Conservation (phyloP, 2,888 invertebrate genomes). For the Ormyrus pomaceus region DNA sequence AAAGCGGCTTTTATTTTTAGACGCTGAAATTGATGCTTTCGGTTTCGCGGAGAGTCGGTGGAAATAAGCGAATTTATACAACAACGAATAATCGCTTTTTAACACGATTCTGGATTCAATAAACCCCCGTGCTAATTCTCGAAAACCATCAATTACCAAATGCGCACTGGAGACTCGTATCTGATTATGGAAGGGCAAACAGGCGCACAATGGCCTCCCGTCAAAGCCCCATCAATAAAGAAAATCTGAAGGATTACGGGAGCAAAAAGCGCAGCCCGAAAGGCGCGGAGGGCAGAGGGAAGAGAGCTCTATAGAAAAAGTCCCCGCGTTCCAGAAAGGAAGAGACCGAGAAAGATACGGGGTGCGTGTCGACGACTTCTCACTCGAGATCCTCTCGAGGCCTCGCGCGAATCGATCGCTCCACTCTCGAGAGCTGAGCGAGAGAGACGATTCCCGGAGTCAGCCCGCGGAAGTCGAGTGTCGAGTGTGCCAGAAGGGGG, state of each 20-base stretch:
- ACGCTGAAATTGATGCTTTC: too few species aligned
- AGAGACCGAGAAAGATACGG: conserved; percentile 4
- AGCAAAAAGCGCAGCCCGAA: neutral
- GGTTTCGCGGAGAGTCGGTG: too few species aligned
- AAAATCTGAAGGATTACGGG: conserved; percentile 25
- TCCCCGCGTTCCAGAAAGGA: too few species aligned
- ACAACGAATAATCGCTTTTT: too few species aligned
- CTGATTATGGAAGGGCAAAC: neutral
- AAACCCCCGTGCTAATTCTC: too few species aligned
- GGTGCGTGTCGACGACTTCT: conserved; percentile 27
- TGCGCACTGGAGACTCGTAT: neutral
- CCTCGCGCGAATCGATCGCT: conserved; percentile 56
- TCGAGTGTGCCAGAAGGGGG: neutral
- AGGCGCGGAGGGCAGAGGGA: neutral
- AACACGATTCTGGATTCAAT: too few species aligned
- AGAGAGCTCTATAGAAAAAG: too few species aligned
- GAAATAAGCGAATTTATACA: too few species aligned
- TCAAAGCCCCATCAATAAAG: neutral
- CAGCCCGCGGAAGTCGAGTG: conserved; percentile 33
- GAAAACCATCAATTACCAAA: neutral
- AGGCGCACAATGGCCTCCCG: neutral
- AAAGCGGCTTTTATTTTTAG: too few species aligned
- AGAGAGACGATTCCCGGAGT: neutral
- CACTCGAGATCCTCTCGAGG: conserved; percentile 56
- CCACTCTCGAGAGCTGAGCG: conserved; percentile 2